These are phyloP conservation scores for Sebastes oblongus DNA, from an alignment of 2,797 vertebrate species.

Conservation along the genomic window DNA sequence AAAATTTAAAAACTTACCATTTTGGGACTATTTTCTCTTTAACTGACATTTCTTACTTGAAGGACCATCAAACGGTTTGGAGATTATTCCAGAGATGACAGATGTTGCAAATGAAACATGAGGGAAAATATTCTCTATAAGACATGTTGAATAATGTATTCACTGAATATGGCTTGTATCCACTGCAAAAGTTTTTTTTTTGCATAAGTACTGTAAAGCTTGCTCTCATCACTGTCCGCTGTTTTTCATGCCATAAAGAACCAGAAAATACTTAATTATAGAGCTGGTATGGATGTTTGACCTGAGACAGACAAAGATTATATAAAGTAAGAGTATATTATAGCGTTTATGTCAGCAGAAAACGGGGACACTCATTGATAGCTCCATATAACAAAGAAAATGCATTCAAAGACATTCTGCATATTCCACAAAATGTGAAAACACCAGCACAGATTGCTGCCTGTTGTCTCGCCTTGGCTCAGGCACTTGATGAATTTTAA, in stretches of 20 bases:
- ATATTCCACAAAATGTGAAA: background rate
- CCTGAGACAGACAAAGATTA: background rate
- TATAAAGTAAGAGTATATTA: background rate
- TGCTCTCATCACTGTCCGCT: background rate
- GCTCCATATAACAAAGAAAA: background rate
- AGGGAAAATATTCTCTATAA: constrained; percentile 56
- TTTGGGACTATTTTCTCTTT: constrained; percentile 63
- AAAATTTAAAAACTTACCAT: constrained; percentile 56
- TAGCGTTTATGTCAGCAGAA: background rate
- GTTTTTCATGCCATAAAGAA: background rate
- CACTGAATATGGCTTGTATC: constrained; percentile 21
- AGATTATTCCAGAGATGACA: constrained; percentile 59
- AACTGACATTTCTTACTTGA: constrained; percentile 63
- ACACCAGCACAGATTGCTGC: background rate
- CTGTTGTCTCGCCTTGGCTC: background rate
- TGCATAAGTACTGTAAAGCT: constrained; percentile 1
- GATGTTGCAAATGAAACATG: constrained; percentile 66
- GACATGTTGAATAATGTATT: constrained; percentile 61
- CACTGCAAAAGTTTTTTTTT: constrained; percentile 21
- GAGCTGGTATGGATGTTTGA: background rate
- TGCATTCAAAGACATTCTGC: background rate
- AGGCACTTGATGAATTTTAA: constrained; percentile 17
- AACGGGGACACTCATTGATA: background rate
- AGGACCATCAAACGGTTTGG: constrained; percentile 51
- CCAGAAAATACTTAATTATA: background rate